phyloP scores from a whole-genome alignment of 2,888 invertebrate species.

The Drosophila monieri region DNA sequence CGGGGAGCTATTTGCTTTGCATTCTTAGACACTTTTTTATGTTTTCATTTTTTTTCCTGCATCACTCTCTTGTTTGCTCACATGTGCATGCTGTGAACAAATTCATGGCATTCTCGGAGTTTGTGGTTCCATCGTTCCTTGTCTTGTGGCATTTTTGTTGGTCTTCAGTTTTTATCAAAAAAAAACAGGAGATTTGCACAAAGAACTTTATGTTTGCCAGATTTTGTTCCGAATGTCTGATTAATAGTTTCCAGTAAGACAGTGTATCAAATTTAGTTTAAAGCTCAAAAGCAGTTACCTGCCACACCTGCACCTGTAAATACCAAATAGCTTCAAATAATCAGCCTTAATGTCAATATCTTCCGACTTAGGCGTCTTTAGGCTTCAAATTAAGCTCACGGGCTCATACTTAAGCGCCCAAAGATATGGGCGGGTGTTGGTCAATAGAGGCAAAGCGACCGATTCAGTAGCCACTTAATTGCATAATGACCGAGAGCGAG shows the following conservation, averaged over 20 bases:
- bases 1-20: conserved; percentile 53
- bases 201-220: conserved; percentile 63
- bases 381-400: conserved; percentile 4
- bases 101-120: conserved; percentile 48
- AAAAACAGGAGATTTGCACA: conserved; percentile 70
- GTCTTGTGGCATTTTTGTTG: conserved; percentile 22
- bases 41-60: conserved; percentile 3
- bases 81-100: conserved; percentile 53
- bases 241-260: conserved; percentile 18
- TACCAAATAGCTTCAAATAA: background rate
- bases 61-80: conserved; percentile 26
- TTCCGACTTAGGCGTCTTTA: background rate
- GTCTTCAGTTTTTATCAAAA: background rate
- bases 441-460: conserved; percentile 18
- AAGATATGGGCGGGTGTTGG: conserved; percentile 17
- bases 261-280: background rate
- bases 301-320: background rate
- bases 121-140: conserved; percentile 16
- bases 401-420: conserved; percentile 3
- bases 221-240: conserved; percentile 33
- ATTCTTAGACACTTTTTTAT: conserved; percentile 31
- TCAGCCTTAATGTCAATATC: background rate
- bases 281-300: background rate
- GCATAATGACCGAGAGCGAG: conserved; percentile 70
- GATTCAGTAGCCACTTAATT: conserved; percentile 65